These are phyloP conservation scores for Frankliniella intonsa DNA, from an alignment of 2,888 invertebrate genomes.

Conservation along the genomic window DNA sequence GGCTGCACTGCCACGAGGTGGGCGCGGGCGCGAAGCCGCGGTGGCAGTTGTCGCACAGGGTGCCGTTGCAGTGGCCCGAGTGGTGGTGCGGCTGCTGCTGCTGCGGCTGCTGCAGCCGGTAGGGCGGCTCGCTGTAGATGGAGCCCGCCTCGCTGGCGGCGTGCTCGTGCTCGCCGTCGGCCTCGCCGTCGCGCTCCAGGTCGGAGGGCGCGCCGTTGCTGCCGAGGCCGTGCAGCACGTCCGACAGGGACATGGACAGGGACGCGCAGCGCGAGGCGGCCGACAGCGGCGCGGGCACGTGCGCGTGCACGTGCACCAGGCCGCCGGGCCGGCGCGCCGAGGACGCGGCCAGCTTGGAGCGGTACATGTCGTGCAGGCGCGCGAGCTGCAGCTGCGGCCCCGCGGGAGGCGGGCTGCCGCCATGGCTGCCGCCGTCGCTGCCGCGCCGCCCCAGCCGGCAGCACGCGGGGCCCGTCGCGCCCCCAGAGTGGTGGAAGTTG, in stretches of 20 bases:
- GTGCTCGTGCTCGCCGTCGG: conserved; percentile 2
- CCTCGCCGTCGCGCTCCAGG: conserved; percentile 43
- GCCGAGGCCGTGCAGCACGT: conserved; percentile 57
- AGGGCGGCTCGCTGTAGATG: conserved; percentile 82
- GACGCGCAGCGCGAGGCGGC: conserved; percentile 65
- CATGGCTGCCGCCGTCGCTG: not conserved
- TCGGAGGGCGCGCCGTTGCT: conserved; percentile 29
- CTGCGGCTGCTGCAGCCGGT: conserved; percentile 50
- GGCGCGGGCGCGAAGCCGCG: conserved; percentile 55
- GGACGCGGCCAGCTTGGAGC: conserved; percentile 70
- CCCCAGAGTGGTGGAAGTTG: not conserved
- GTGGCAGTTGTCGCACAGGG: conserved; percentile 69
- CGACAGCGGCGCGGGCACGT: conserved; percentile 35
- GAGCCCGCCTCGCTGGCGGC: conserved; percentile 68
- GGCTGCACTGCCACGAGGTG: conserved; percentile 47
- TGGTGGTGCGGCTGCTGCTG: conserved; percentile 34
- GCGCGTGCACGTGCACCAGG: not conserved
- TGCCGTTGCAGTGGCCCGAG: not conserved
- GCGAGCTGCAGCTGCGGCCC: conserved; percentile 68
- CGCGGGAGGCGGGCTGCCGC: not conserved
- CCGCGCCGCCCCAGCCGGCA: conserved; percentile 36
- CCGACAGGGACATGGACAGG: conserved; percentile 62
- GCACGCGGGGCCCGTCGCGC: conserved; percentile 41
- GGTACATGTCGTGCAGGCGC: conserved; percentile 74
- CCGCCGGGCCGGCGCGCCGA: conserved; percentile 40